Evolutionary conservation across 1,140 invertebrate genomes (phyloP).

Genomic region (Tetramorium parvispinum): DNA sequence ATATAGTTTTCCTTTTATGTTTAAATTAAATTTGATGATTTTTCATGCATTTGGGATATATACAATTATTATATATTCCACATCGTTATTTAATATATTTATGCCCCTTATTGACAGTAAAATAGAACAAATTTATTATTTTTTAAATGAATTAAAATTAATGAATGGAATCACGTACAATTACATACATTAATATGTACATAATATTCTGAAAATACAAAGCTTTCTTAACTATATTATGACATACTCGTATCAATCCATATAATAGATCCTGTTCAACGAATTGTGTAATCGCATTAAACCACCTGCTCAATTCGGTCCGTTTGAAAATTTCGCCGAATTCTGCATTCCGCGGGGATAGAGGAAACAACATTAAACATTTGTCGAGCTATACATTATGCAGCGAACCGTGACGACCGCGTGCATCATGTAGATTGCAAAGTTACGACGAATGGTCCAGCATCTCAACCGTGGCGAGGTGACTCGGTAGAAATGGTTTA

Average conservation of each 20-base stretch:
- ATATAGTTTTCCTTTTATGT: neutral
- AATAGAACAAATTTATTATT: neutral
- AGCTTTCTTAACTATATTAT: neutral
- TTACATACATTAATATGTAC: neutral
- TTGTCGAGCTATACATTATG: slow-evolving; percentile 37
- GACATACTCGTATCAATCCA: neutral
- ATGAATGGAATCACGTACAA: neutral
- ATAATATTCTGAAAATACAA: neutral
- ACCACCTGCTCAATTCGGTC: neutral
- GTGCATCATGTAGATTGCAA: slow-evolving; percentile 48
- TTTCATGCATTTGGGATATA: neutral
- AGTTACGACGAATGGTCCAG: slow-evolving; percentile 42
- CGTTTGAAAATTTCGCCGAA: slow-evolving; percentile 4
- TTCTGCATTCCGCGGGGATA: no score
- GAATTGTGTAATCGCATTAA: slow-evolving; percentile 22
- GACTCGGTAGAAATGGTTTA: slow-evolving; percentile 15
- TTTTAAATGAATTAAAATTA: neutral
- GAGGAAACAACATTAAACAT: slow-evolving; percentile 13
- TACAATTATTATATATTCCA: neutral
- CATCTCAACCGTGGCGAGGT: neutral
- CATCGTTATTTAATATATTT: neutral
- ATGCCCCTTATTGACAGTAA: neutral
- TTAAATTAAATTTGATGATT: neutral
- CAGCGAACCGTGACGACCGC: slow-evolving; percentile 33
- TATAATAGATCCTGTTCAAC: slow-evolving; percentile 19